A percentile compares a stretch with the other conserved stretches of the same genome.
Evolutionary conservation across 2,797 vertebrate genomes (phyloP).

Genomic region (Xerus rutilus): DNA sequence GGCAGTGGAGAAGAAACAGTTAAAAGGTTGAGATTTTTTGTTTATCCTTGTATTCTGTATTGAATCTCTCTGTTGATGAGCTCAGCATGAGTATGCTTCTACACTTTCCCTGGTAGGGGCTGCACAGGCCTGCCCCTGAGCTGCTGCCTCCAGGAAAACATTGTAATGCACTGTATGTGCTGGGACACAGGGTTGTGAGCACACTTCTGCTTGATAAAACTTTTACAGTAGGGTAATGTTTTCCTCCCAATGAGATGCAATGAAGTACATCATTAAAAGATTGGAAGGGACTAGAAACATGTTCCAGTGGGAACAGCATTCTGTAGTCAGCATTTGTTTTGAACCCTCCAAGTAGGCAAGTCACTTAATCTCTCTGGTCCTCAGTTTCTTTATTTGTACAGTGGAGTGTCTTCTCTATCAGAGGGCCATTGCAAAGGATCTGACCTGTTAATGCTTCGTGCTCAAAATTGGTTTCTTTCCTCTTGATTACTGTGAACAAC

Average conservation of each 20-base stretch:
- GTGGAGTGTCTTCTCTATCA: neutral
- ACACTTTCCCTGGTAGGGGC: neutral
- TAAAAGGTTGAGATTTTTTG: neutral
- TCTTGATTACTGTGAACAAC: neutral
- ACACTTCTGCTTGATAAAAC: neutral
- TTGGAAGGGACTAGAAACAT: slow-evolving; percentile 3
- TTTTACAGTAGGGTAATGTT: neutral
- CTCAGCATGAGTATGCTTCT: neutral
- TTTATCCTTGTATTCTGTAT: neutral
- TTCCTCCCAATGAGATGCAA: neutral
- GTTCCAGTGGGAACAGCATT: neutral
- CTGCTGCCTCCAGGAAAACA: neutral
- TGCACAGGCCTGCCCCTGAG: neutral
- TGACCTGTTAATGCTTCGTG: neutral
- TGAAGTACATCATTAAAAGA: neutral
- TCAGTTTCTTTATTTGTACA: slow-evolving; percentile 41
- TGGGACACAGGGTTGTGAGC: neutral
- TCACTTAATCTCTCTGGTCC: slow-evolving; percentile 27
- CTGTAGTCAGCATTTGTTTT: neutral
- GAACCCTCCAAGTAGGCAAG: neutral
- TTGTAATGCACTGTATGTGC: neutral
- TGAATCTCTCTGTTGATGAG: neutral
- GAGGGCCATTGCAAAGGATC: neutral
- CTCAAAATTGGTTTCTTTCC: neutral
- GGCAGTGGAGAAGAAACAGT: neutral